Percentiles rank a stretch among this genome's conserved stretches.
These are phyloP conservation scores for Anorthoa munda DNA, from an alignment of 2,888 invertebrate species.

Conservation along the genomic window DNA sequence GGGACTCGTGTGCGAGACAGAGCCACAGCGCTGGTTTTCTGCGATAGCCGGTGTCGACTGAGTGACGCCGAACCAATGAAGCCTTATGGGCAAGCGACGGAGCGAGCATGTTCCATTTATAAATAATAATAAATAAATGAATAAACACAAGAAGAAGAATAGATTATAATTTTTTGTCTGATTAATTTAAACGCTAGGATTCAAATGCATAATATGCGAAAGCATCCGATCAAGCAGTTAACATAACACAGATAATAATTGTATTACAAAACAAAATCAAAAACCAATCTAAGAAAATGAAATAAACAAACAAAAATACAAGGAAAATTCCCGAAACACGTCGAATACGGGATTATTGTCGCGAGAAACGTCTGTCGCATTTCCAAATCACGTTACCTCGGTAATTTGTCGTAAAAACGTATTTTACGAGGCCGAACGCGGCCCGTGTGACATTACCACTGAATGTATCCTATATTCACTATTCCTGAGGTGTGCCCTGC, in stretches of 20 bases:
- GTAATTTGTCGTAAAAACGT: constrained; percentile 80
- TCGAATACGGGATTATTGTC: constrained; percentile 50
- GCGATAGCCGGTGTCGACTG: too few species aligned
- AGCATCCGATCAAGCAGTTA: background rate
- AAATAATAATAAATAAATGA: too few species aligned
- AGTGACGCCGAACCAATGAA: too few species aligned
- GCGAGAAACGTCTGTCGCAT: constrained; percentile 63
- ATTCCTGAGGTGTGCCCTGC: constrained; percentile 20
- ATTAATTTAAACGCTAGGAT: background rate
- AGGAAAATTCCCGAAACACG: constrained; percentile 16
- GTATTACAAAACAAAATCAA: constrained; percentile 39
- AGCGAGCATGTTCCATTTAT: too few species aligned
- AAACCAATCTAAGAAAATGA: constrained; percentile 63
- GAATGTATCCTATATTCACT: constrained; percentile 60
- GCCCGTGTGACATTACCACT: constrained; percentile 65
- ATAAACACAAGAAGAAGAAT: too few species aligned
- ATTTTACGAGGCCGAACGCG: constrained; percentile 71
- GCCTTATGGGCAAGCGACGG: too few species aligned
- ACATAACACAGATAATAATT: constrained; percentile 8
- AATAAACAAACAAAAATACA: constrained; percentile 26
- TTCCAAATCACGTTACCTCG: constrained; percentile 77
- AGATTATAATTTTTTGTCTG: too few species aligned
- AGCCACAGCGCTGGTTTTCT: too few species aligned
- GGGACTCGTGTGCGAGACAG: too few species aligned
- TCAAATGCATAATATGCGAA: background rate